Evolutionary conservation across 2,888 invertebrate species (phyloP).

Genomic region (Tenthredo amoena): DNA sequence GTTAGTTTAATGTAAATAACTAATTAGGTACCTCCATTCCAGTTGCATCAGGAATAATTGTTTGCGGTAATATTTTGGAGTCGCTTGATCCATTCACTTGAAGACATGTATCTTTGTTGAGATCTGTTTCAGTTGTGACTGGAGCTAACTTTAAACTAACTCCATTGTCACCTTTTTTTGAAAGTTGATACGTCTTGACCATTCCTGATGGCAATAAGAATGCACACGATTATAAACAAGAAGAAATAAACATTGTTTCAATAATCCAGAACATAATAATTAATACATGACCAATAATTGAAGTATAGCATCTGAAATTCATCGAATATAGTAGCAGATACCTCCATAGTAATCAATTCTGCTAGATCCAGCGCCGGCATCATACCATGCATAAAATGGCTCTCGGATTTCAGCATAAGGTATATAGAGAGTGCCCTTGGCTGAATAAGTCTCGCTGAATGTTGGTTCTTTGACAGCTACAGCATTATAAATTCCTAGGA

Average conservation of each 20-base stretch:
- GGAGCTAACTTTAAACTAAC: slow-evolving; percentile 91
- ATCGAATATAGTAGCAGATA: slow-evolving; percentile 59
- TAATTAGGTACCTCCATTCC: slow-evolving; percentile 82
- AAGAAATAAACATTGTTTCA: neutral
- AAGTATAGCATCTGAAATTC: neutral
- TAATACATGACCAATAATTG: neutral
- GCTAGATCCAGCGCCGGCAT: slow-evolving; percentile 86
- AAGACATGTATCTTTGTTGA: slow-evolving; percentile 89
- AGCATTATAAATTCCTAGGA: slow-evolving; percentile 57
- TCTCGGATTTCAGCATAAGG: slow-evolving; percentile 97
- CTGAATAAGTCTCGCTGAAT: slow-evolving; percentile 87
- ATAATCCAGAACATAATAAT: slow-evolving; percentile 8
- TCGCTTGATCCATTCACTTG: slow-evolving; percentile 89
- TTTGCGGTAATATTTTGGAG: slow-evolving; percentile 84
- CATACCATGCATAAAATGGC: slow-evolving; percentile 95
- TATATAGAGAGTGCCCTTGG: slow-evolving; percentile 89
- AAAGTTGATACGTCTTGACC: slow-evolving; percentile 94
- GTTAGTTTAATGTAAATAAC: neutral
- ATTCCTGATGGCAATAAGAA: slow-evolving; percentile 79
- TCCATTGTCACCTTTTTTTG: slow-evolving; percentile 83
- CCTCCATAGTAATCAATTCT: slow-evolving; percentile 97
- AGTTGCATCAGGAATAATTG: slow-evolving; percentile 89
- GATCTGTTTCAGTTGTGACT: slow-evolving; percentile 86
- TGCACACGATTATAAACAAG: neutral
- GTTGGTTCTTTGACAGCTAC: slow-evolving; percentile 77